Conservation (phyloP, 2,113 vertebrate species). For the Plestiodon gilberti region DNA sequence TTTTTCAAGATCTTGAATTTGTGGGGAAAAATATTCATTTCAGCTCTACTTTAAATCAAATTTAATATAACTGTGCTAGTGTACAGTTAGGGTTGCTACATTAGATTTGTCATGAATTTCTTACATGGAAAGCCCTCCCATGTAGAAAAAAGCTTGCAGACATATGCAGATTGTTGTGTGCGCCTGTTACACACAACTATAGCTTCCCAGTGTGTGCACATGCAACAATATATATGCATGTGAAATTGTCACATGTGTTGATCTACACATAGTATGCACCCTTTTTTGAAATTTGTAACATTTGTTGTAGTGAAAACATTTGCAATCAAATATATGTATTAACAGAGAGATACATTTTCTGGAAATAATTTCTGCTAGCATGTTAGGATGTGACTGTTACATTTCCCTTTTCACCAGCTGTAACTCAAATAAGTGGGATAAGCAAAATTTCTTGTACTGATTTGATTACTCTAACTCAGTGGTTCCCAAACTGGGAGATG, state of each 20-base stretch:
- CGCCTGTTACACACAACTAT: neutral
- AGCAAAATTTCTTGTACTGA: neutral
- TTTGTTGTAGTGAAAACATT: neutral
- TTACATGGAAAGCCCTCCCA: neutral
- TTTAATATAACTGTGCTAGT: neutral
- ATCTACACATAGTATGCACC: neutral
- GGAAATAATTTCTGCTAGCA: neutral
- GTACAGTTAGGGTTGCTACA: neutral
- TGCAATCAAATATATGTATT: neutral
- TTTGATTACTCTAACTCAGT: neutral
- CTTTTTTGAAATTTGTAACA: neutral
- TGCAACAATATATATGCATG: neutral
- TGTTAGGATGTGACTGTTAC: neutral
- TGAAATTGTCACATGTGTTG: neutral
- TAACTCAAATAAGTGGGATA: neutral
- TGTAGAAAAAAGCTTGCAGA: neutral
- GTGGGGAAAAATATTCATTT: neutral
- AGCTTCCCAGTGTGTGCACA: neutral
- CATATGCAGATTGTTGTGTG: neutral
- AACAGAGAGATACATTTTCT: neutral
- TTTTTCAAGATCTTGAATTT: neutral
- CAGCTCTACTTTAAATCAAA: neutral
- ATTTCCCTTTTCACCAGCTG: neutral
- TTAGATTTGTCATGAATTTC: neutral
- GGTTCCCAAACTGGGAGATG: too few relatives aligned